Evolutionary conservation across 2,113 vertebrate genomes (phyloP).

Genomic region (Chiloscyllium plagiosum): DNA sequence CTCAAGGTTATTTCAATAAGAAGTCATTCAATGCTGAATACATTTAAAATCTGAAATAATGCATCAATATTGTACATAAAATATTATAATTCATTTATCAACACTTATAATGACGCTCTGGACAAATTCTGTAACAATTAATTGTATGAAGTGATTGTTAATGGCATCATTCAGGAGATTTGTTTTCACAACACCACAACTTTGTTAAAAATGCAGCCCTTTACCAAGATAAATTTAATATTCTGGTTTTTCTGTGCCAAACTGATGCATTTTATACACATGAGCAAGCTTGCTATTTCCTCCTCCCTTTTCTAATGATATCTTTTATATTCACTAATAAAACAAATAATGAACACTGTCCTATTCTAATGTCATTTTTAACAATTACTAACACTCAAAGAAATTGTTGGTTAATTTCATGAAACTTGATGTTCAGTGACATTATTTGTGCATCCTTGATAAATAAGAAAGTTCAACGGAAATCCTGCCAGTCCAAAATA

Average conservation of each 20-base stretch:
- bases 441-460: background rate
- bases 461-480: background rate
- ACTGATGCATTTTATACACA: background rate
- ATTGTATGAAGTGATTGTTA: background rate
- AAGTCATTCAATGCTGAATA: background rate
- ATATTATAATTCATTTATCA: background rate
- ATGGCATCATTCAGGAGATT: background rate
- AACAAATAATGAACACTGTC: background rate
- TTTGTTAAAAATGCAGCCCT: background rate
- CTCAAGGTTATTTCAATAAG: constrained; percentile 2
- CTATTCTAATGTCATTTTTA: background rate
- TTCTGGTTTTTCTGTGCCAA: background rate
- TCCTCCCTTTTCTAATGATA: background rate
- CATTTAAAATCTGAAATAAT: background rate
- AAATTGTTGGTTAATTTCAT: background rate
- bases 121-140: background rate
- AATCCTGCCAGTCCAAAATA: background rate
- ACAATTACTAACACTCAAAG: background rate
- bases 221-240: background rate
- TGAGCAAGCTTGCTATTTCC: background rate
- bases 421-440: background rate
- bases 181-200: background rate
- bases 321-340: background rate
- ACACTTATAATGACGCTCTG: background rate
- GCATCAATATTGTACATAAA: background rate